Evolutionary conservation across 2,888 invertebrate species (phyloP).

Genomic region (Andrena bucephala): DNA sequence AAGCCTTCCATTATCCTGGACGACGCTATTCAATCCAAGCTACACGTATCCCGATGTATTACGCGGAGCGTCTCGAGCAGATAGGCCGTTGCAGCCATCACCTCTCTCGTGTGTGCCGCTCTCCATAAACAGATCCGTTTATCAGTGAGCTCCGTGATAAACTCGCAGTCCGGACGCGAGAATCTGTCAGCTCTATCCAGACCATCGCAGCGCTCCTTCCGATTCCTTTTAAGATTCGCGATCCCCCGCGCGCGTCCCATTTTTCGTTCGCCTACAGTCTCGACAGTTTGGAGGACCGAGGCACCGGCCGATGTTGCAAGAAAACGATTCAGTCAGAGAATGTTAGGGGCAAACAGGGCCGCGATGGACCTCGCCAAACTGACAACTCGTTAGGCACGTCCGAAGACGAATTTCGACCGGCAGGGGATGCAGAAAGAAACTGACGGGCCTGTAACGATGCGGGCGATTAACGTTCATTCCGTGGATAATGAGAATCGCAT

Average conservation of each 20-base stretch:
- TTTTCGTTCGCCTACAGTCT: background rate
- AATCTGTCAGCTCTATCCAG: conserved; percentile 30
- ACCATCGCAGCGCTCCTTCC: background rate
- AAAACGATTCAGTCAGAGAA: background rate
- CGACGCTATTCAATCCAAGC: conserved; percentile 71
- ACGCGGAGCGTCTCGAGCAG: conserved; percentile 65
- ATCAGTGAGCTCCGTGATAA: conserved; percentile 59
- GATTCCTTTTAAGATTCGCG: background rate
- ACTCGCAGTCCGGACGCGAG: conserved; percentile 30
- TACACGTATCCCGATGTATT: conserved; percentile 70
- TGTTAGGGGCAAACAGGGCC: background rate
- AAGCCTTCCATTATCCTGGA: conserved; percentile 73
- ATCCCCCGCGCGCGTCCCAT: background rate
- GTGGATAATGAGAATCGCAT: conserved; percentile 47
- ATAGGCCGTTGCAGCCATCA: conserved; percentile 63
- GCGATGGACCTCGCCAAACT: background rate
- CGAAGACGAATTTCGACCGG: conserved; percentile 7
- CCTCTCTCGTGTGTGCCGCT: conserved; percentile 41
- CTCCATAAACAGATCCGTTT: conserved; percentile 68
- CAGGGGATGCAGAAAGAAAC: background rate
- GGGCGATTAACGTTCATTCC: conserved; percentile 51
- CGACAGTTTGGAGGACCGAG: background rate
- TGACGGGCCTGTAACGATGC: conserved; percentile 29
- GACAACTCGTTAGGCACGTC: conserved; percentile 6
- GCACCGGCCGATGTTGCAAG: background rate